Evolutionary conservation across 64 coral and sea anemone genomes (phyloP).

Genomic region (Montipora foliosa): DNA sequence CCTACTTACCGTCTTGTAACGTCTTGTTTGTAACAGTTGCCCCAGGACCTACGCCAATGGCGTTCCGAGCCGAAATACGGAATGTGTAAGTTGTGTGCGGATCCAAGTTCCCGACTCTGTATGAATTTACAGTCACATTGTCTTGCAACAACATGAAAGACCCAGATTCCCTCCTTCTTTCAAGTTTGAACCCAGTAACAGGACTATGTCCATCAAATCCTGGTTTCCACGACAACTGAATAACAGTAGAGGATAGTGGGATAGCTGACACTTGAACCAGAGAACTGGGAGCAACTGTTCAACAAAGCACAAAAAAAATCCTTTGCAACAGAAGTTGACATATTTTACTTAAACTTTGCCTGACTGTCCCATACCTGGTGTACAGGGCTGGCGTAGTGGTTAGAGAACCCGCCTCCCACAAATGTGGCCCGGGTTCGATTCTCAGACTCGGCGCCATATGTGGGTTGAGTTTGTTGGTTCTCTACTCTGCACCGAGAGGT

Average conservation of each 20-base stretch:
- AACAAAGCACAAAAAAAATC: neutral
- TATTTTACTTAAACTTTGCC: too few relatives aligned
- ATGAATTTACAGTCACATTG: constrained; percentile 21
- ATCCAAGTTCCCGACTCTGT: constrained; percentile 40
- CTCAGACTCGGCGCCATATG: too few relatives aligned
- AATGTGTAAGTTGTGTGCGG: constrained; percentile 80
- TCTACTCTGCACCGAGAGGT: too few relatives aligned
- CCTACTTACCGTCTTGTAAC: constrained; percentile 82
- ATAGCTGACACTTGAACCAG: constrained; percentile 52
- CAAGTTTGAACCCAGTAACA: constrained; percentile 76
- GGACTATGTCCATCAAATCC: constrained; percentile 86
- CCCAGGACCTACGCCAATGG: constrained; percentile 68
- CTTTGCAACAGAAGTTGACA: neutral
- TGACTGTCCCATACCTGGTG: too few relatives aligned
- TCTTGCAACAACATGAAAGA: constrained; percentile 8
- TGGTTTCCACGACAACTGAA: constrained; percentile 88
- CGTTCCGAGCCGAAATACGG: constrained; percentile 64
- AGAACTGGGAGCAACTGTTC: constrained; percentile 73
- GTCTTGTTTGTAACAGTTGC: constrained; percentile 51
- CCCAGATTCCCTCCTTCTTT: neutral
- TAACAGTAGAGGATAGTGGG: constrained; percentile 62
- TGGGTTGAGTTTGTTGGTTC: too few relatives aligned
- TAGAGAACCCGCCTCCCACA: too few relatives aligned
- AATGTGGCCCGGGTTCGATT: too few relatives aligned
- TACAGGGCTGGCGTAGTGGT: too few relatives aligned